phyloP scores from a whole-genome alignment of 2,113 vertebrate species.

The Acanthochromis polyacanthus region DNA sequence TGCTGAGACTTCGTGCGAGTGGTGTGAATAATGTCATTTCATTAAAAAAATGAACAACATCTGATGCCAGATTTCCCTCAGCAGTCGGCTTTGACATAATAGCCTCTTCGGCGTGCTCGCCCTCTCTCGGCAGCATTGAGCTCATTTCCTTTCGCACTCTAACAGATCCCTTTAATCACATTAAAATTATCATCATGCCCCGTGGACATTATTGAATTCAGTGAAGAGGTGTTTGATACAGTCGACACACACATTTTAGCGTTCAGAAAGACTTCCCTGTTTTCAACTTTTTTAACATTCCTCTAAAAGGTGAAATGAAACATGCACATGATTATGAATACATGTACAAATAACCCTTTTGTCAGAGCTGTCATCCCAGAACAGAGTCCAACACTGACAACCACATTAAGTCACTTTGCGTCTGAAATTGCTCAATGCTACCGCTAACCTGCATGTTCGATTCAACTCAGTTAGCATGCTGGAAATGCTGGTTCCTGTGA shows the following conservation, averaged over 20 bases:
- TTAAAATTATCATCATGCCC: slow-evolving; percentile 50
- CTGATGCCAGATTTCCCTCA: slow-evolving; percentile 50
- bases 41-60: slow-evolving; percentile 35
- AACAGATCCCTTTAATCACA: slow-evolving; percentile 61
- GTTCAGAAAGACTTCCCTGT: slow-evolving; percentile 21
- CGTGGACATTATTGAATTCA: slow-evolving; percentile 36
- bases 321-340: neutral
- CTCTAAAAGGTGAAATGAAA: neutral
- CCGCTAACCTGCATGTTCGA: too few relatives aligned
- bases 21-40: slow-evolving; percentile 23
- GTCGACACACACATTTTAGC: slow-evolving; percentile 22
- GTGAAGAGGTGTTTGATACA: slow-evolving; percentile 47
- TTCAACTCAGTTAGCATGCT: too few relatives aligned
- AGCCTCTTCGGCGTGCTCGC: slow-evolving; percentile 41
- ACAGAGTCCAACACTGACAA: too few relatives aligned
- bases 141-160: slow-evolving; percentile 53
- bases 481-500: too few relatives aligned
- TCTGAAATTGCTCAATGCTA: too few relatives aligned
- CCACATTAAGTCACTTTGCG: too few relatives aligned
- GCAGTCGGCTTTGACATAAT: slow-evolving; percentile 54
- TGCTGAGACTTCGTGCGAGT: neutral
- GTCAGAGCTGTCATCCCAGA: slow-evolving; percentile 1
- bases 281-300: slow-evolving; percentile 6
- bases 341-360: neutral
- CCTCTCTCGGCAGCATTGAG: slow-evolving; percentile 32